Percentiles rank a stretch among this genome's conserved stretches.
Evolutionary conservation across 2,888 invertebrate genomes (phyloP).

Genomic region (Harpalus rufipes): DNA sequence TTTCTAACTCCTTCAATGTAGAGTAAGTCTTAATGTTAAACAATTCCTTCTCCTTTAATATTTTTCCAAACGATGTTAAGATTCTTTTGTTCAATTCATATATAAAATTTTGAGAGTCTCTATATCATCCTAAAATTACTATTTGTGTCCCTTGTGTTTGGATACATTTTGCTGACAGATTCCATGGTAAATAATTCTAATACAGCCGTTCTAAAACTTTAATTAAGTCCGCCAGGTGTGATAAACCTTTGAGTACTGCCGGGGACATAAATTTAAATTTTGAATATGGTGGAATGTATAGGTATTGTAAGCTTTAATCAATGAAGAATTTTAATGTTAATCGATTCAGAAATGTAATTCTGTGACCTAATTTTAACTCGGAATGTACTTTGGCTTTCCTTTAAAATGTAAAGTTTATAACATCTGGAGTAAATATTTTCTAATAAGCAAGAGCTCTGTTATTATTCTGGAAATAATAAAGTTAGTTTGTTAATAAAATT

Average conservation of each 20-base stretch:
- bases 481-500: background rate
- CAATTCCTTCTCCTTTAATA: too few species aligned
- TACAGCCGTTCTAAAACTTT: conserved; percentile 2
- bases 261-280: conserved; percentile 53
- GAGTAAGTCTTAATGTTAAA: too few species aligned
- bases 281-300: conserved; percentile 33
- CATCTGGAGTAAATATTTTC: too few species aligned
- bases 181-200: background rate
- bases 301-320: conserved; percentile 52
- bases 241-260: conserved; percentile 24
- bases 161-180: background rate
- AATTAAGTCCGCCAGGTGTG: background rate
- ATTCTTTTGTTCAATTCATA: background rate
- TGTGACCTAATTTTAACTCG: conserved; percentile 50
- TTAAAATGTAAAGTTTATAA: background rate
- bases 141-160: background rate
- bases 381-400: conserved; percentile 8
- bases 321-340: conserved; percentile 57
- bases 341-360: conserved; percentile 26
- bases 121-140: background rate
- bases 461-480: background rate
- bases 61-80: too few species aligned
- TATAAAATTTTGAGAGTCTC: background rate
- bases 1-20: too few species aligned
- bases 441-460: background rate